Evolutionary conservation across 2,888 invertebrate species (phyloP).

Genomic region (Meiosimyza platycephala): DNA sequence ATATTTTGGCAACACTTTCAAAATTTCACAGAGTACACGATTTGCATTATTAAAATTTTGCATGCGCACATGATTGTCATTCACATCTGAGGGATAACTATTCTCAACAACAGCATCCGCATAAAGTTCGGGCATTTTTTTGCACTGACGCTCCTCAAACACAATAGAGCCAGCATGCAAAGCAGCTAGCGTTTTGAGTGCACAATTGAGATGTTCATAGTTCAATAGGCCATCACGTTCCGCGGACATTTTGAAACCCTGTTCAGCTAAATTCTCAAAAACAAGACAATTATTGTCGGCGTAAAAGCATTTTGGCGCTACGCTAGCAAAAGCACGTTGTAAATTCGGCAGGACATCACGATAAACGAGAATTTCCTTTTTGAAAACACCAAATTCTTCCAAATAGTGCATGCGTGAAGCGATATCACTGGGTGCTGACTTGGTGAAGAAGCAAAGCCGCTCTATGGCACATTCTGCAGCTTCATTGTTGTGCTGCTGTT

Average conservation of each 20-base stretch:
- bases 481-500: slow-evolving; percentile 30
- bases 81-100: slow-evolving; percentile 60
- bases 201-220: slow-evolving; percentile 64
- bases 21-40: slow-evolving; percentile 58
- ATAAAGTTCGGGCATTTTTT: slow-evolving; percentile 53
- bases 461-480: slow-evolving; percentile 5
- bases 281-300: slow-evolving; percentile 64
- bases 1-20: slow-evolving; percentile 61
- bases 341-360: slow-evolving; percentile 66
- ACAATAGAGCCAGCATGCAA: slow-evolving; percentile 68
- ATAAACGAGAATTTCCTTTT: slow-evolving; percentile 69
- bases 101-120: slow-evolving; percentile 61
- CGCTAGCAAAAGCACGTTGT: slow-evolving; percentile 49
- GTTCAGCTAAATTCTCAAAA: slow-evolving; percentile 66
- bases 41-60: slow-evolving; percentile 56
- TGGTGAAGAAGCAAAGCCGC: slow-evolving; percentile 70
- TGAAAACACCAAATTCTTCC: slow-evolving; percentile 67
- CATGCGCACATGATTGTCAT: slow-evolving; percentile 52
- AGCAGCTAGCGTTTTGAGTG: slow-evolving; percentile 64
- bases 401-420: slow-evolving; percentile 69
- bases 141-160: slow-evolving; percentile 56
- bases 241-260: slow-evolving; percentile 59
- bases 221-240: slow-evolving; percentile 59
- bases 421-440: slow-evolving; percentile 71
- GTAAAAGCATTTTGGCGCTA: slow-evolving; percentile 66